These are phyloP conservation scores for Oceanodroma tethys DNA, from an alignment of 2,113 vertebrate genomes.

Conservation along the genomic window DNA sequence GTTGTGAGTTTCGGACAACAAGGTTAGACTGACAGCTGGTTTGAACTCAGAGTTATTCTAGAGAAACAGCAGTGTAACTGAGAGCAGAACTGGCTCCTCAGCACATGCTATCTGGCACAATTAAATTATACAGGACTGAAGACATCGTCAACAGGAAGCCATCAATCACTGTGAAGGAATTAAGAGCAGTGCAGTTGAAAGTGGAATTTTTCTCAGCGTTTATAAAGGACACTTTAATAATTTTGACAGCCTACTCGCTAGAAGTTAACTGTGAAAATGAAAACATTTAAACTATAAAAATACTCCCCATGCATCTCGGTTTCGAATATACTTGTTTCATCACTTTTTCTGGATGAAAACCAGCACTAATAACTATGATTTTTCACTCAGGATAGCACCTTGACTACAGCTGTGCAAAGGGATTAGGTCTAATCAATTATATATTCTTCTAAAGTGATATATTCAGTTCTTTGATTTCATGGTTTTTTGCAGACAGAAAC, in stretches of 20 bases:
- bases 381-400: constrained; percentile 34
- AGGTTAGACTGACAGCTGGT: not conserved
- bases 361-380: not conserved
- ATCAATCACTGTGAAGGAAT: not conserved
- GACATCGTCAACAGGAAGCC: not conserved
- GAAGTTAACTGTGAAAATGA: constrained; percentile 13
- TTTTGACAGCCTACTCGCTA: not conserved
- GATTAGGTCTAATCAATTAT: constrained; percentile 19
- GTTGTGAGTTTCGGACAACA: not conserved
- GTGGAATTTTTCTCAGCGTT: not conserved
- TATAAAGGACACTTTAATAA: constrained; percentile 7
- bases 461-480: constrained; percentile 20
- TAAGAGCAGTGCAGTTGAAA: not conserved
- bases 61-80: not conserved
- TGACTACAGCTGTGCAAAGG: not conserved
- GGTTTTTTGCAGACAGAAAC: constrained; percentile 82
- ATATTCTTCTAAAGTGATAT: not conserved
- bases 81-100: not conserved
- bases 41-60: not conserved
- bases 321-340: constrained; percentile 3
- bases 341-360: constrained; percentile 10
- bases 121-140: not conserved
- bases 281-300: constrained; percentile 16
- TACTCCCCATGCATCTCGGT: not conserved
- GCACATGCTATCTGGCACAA: not conserved